Base-by-base conservation (phyloP, 2,797 vertebrate species). In the Melanotaenia trifasciata region DNA sequence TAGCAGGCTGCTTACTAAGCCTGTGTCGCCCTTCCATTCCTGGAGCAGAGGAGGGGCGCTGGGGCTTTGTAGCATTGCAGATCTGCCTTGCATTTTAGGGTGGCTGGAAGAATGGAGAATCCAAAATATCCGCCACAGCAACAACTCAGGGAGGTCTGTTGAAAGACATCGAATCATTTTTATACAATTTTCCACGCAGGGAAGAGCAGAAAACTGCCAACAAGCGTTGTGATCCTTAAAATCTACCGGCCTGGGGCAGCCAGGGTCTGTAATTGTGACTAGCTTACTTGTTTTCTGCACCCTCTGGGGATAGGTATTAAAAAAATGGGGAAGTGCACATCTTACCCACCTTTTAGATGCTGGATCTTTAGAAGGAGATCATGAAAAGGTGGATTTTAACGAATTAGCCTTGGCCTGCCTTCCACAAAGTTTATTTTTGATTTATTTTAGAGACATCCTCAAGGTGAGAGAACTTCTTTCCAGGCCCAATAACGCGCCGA, bases 21-120 rank as follows among this genome's bases (percentile, higher is more conserved):
- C 89, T 84, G 88, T 92, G 83, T 93, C 91, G 90, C 87, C 88
- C 86, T 91, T 87, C 88, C 89, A 89, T 89, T 92, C 90, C 90
- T 86, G 91, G 90, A 91, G 84, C 91, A 93, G 94, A 94, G 94
- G 94, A 94, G 94, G 93, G 94, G 94, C 93, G 86, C 86, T 70
- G 59, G 83, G 89, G 86, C 90, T 94, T 93, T 94, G 94, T 92
- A 93, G 94, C 94, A 93, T 92, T 95, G 94, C 94, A 93, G 94
- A 90, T 92, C 93, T 92, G 79, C 77, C 84, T 86, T 72, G 81
- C 76, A 67, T 85, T 83, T 90, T 74, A 43, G 76, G 78, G 67
- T 84, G 81, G 75, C 81, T 87, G 88, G 86, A 90, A 86, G 79
- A 90, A 93, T 95, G 93, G 89, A 92, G 90, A 89, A 86, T 77